Conservation (phyloP, 1,140 invertebrate genomes). For the Cyrtorhinus lividipennis region DNA sequence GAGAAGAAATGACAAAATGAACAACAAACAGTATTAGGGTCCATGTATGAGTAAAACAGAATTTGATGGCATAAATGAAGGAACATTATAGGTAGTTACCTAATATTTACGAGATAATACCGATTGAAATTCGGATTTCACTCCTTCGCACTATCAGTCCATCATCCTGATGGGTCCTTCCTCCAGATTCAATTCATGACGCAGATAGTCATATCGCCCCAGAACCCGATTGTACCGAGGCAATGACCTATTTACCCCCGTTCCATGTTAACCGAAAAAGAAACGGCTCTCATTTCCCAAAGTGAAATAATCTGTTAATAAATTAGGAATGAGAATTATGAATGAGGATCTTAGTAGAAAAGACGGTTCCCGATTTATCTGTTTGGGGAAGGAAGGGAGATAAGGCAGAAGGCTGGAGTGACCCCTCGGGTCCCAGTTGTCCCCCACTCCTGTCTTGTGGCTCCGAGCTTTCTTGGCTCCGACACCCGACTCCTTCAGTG, state of each 20-base stretch:
- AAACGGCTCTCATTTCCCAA: too few species aligned
- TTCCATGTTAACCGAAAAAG: too few species aligned
- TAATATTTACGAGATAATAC: too few species aligned
- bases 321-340: background rate
- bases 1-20: too few species aligned
- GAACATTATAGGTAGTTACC: too few species aligned
- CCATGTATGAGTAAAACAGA: too few species aligned
- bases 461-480: background rate
- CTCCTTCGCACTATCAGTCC: too few species aligned
- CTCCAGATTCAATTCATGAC: background rate
- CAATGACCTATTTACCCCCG: background rate
- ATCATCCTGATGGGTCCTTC: too few species aligned
- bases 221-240: background rate
- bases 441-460: background rate
- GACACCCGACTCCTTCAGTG: background rate
- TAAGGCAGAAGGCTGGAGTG: conserved; percentile 1
- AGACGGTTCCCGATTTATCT: background rate
- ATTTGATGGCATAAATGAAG: too few species aligned
- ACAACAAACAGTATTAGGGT: too few species aligned
- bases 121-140: too few species aligned
- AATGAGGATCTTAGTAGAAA: background rate
- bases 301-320: background rate
- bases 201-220: background rate
- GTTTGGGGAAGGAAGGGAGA: conserved; percentile 1
- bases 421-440: background rate